Evolutionary conservation across 2,797 vertebrate species (phyloP).

Genomic region (Erethizon dorsatum): DNA sequence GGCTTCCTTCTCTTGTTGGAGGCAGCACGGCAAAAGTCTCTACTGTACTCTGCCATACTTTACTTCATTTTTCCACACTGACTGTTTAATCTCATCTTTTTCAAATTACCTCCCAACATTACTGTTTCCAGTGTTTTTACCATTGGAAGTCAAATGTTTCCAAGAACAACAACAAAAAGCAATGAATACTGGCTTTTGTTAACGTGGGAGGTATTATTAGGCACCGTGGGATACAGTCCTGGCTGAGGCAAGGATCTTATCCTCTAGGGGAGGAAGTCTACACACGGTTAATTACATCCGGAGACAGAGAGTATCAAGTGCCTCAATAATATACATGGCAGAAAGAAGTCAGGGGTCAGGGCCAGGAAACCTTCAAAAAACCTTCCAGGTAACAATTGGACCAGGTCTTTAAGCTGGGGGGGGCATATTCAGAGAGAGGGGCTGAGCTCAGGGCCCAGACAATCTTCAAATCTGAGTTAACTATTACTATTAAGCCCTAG

Average conservation of each 20-base stretch:
- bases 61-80: constrained; percentile 20
- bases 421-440: not conserved
- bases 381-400: not conserved
- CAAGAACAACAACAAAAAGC: constrained; percentile 25
- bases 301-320: not conserved
- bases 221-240: not conserved
- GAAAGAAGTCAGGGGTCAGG: not conserved
- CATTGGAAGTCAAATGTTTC: constrained; percentile 54
- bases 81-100: constrained; percentile 60
- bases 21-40: not conserved
- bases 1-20: not conserved
- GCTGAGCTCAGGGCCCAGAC: not conserved
- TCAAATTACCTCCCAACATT: constrained; percentile 57
- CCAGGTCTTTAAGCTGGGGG: not conserved
- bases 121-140: constrained; percentile 54
- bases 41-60: not conserved
- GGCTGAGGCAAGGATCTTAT: not conserved
- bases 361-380: constrained; percentile 18
- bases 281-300: not conserved
- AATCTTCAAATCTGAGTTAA: not conserved
- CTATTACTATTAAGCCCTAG: not conserved
- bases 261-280: not conserved
- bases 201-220: not conserved
- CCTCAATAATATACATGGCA: not conserved
- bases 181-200: constrained; percentile 49